A percentile compares a stretch with the other conserved stretches of the same genome.
Conservation (phyloP, 2,888 invertebrate species). For the Physocephala rufipes region DNA sequence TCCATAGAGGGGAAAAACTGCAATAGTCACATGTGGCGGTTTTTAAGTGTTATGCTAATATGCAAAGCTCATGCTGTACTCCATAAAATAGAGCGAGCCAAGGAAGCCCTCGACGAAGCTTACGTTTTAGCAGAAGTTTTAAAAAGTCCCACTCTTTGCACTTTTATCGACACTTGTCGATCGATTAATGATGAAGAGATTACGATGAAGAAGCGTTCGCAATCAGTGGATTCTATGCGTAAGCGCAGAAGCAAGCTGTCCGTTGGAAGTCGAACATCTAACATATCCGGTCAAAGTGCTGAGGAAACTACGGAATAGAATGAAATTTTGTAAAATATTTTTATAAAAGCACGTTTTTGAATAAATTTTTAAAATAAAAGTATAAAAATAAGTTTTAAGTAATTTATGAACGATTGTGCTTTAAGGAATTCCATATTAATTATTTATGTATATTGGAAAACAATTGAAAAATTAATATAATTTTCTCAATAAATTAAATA, state of each 20-base stretch:
- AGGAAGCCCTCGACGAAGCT: constrained; percentile 54
- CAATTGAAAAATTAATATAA: too few species aligned
- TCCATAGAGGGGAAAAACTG: constrained; percentile 50
- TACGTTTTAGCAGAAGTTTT: constrained; percentile 49
- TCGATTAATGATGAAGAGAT: constrained; percentile 55
- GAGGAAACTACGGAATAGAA: background rate
- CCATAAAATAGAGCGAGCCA: constrained; percentile 56
- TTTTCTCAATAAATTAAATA: too few species aligned
- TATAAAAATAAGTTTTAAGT: too few species aligned
- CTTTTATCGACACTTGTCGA: constrained; percentile 55
- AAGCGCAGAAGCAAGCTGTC: constrained; percentile 44
- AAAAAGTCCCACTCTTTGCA: constrained; percentile 48
- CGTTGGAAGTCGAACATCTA: constrained; percentile 40
- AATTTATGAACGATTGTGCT: too few species aligned
- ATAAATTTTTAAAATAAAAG: background rate
- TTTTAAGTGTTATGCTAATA: constrained; percentile 53
- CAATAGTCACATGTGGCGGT: constrained; percentile 56
- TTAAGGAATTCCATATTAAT: too few species aligned
- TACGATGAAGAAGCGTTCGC: constrained; percentile 51
- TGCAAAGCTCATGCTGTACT: constrained; percentile 57
- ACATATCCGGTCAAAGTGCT: background rate
- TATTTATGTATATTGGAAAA: too few species aligned
- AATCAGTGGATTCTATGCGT: constrained; percentile 47
- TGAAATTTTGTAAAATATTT: too few species aligned
- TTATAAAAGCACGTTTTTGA: background rate